phyloP scores from a whole-genome alignment of 2,797 vertebrate species.

The Paramormyrops hopkinsi region DNA sequence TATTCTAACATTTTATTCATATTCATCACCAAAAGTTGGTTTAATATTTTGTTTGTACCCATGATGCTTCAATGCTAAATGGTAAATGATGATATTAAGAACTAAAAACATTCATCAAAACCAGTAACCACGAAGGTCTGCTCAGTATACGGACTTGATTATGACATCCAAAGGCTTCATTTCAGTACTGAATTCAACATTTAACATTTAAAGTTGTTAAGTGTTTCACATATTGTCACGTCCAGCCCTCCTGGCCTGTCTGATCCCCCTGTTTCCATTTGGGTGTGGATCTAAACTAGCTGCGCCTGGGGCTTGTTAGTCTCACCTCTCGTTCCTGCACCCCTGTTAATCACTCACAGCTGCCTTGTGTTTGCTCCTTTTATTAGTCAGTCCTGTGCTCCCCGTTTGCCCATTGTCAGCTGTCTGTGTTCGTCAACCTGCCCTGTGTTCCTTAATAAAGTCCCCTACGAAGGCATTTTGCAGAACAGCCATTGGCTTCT shows the following conservation, averaged over 20 bases:
- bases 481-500: neutral
- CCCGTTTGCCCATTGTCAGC: neutral
- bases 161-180: neutral
- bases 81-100: neutral
- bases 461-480: neutral
- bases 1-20: neutral
- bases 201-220: neutral
- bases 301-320: neutral
- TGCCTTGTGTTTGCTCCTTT: neutral
- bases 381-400: neutral
- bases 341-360: neutral
- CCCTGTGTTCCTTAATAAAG: neutral
- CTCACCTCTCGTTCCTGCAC: neutral
- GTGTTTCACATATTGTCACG: neutral
- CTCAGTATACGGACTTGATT: neutral
- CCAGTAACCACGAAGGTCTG: neutral
- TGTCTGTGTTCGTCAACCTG: neutral
- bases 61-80: neutral
- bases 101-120: neutral
- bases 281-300: neutral
- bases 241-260: neutral
- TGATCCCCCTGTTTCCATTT: neutral
- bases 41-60: neutral
- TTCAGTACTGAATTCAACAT: neutral
- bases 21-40: conserved; percentile 8